A percentile compares a stretch with the other conserved stretches of the same genome.
Evolutionary conservation across 2,888 invertebrate genomes (phyloP).

Genomic region (Lasioglossum calceatum): DNA sequence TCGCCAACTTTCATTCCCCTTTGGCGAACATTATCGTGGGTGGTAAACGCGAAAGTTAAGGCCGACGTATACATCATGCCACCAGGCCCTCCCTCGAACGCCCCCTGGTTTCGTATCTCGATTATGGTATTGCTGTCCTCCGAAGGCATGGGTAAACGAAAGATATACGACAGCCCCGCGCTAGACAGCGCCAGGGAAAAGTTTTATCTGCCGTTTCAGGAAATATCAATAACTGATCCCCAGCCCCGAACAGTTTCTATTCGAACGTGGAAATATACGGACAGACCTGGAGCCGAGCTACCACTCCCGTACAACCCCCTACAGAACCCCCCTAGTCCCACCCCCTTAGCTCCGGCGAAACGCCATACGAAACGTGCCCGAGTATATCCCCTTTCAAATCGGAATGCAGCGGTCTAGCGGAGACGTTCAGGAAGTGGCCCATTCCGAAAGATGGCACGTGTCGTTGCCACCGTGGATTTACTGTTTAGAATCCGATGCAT

Average conservation of each 20-base stretch:
- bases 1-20: slow-evolving; percentile 25
- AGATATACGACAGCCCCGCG: slow-evolving; percentile 38
- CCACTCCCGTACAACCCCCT: background rate
- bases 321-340: background rate
- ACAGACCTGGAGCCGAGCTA: slow-evolving; percentile 18
- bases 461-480: slow-evolving; percentile 41
- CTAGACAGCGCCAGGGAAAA: slow-evolving; percentile 40
- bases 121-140: slow-evolving; percentile 46
- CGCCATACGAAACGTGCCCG: slow-evolving; percentile 53
- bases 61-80: slow-evolving; percentile 40
- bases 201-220: slow-evolving; percentile 59
- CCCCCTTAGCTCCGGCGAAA: slow-evolving; percentile 8
- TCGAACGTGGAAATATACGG: slow-evolving; percentile 47
- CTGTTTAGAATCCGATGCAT: slow-evolving; percentile 40
- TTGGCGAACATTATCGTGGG: slow-evolving; percentile 28
- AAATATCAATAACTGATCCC: slow-evolving; percentile 65
- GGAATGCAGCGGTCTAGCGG: slow-evolving; percentile 40
- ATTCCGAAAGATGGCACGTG: slow-evolving; percentile 54
- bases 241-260: slow-evolving; percentile 51
- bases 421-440: slow-evolving; percentile 44
- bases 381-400: slow-evolving; percentile 59
- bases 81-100: background rate
- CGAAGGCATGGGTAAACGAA: slow-evolving; percentile 49
- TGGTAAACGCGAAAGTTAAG: slow-evolving; percentile 45
- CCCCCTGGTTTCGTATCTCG: slow-evolving; percentile 34